Percentiles rank a stretch among this genome's conserved stretches.
phyloP scores from a whole-genome alignment of 2,113 vertebrate species.

The Sprattus sprattus region DNA sequence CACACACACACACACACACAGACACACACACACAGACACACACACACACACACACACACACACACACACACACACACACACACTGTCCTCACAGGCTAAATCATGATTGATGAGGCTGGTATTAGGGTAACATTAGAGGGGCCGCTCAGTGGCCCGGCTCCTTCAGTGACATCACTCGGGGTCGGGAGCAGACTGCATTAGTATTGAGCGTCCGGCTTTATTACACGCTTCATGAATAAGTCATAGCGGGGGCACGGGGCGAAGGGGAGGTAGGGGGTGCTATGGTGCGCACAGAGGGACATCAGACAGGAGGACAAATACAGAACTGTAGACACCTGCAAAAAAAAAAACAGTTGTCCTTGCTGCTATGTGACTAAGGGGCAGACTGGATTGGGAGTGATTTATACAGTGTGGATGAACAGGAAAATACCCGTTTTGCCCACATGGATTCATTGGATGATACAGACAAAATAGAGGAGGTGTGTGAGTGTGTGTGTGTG shows the following conservation, averaged over 20 bases:
- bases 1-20: not conserved
- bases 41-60: not conserved
- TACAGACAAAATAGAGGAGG: no score
- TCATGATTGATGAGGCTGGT: conserved; percentile 85
- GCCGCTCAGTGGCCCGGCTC: conserved; percentile 70
- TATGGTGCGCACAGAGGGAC: not conserved
- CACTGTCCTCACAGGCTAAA: conserved; percentile 59
- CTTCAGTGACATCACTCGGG: conserved; percentile 74
- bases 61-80: conserved; percentile 61
- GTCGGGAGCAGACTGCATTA: conserved; percentile 83
- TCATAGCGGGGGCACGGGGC: conserved; percentile 47
- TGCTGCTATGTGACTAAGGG: not conserved
- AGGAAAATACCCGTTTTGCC: not conserved
- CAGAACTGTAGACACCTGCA: not conserved
- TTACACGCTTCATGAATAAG: conserved; percentile 83
- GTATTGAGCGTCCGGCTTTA: conserved; percentile 79
- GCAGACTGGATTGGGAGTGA: not conserved
- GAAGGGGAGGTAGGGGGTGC: not conserved
- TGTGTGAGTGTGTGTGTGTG: not conserved
- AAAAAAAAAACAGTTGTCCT: not conserved
- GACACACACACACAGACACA: not conserved
- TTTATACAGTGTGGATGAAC: not conserved
- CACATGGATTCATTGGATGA: not conserved
- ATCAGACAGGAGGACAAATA: not conserved
- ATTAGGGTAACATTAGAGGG: conserved; percentile 84